Percentiles rank a stretch among this genome's conserved stretches.
phyloP scores from a whole-genome alignment of 2,113 vertebrate species.

The Pseudopodoces humilis region DNA sequence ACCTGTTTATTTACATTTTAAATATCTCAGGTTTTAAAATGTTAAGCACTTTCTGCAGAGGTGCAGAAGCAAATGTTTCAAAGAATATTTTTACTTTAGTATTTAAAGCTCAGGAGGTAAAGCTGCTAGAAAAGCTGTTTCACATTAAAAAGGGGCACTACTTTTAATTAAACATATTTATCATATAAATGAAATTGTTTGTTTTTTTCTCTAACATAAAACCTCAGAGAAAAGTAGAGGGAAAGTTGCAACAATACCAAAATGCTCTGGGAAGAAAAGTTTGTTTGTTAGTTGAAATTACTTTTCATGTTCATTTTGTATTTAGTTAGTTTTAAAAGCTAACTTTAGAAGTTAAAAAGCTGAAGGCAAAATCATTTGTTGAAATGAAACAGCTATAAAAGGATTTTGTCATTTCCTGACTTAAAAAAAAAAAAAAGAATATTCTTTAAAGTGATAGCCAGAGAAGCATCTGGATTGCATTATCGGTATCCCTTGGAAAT shows the following conservation, averaged over 20 bases:
- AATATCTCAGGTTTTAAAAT: not conserved
- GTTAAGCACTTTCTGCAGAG: not conserved
- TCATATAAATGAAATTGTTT: not conserved
- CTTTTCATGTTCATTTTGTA: not conserved
- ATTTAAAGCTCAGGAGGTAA: not conserved
- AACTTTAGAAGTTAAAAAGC: not conserved
- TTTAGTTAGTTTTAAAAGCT: not conserved
- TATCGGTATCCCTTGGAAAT: slow-evolving; percentile 1
- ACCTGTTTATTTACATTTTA: not conserved
- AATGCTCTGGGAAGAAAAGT: not conserved
- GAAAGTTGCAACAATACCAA: not conserved
- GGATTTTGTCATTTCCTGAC: slow-evolving; percentile 37
- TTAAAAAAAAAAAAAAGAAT: not conserved
- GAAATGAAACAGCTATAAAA: not conserved
- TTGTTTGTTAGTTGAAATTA: not conserved
- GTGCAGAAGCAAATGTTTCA: not conserved
- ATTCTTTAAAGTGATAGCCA: slow-evolving; percentile 9
- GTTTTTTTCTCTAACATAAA: not conserved
- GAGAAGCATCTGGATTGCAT: slow-evolving; percentile 19
- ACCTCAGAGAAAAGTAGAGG: not conserved
- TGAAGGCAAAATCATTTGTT: slow-evolving; percentile 1
- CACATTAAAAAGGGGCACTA: not conserved
- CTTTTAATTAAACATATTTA: not conserved
- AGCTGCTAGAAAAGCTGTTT: not conserved
- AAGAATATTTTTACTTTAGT: not conserved